Percentiles rank a stretch among this genome's conserved stretches.
phyloP scores from a whole-genome alignment of 2,113 vertebrate species.

The Engystomops pustulosus region DNA sequence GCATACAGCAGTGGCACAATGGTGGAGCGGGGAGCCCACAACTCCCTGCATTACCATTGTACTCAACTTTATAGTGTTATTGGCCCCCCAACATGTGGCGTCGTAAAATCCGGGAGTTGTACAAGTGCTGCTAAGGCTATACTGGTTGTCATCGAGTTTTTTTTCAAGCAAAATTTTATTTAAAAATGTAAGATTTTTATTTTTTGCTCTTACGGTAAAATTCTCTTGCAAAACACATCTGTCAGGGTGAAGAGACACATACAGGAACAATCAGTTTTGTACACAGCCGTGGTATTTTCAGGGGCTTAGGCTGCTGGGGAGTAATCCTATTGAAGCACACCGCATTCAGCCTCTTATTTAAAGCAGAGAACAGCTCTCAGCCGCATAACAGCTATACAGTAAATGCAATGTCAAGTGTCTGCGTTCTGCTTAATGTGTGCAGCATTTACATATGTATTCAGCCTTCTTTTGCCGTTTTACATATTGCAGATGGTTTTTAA shows the following conservation, averaged over 20 bases:
- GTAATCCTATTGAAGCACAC: slow-evolving; percentile 7
- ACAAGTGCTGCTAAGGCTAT: no score
- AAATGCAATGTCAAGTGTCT: slow-evolving; percentile 10
- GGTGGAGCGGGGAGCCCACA: no score
- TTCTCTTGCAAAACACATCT: not conserved
- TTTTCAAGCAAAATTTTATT: no score
- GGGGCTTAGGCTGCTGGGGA: not conserved
- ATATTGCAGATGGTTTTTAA: not conserved
- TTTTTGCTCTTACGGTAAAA: not conserved
- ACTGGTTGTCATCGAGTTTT: no score
- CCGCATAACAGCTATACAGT: not conserved
- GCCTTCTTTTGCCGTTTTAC: not conserved
- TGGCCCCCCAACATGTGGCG: no score
- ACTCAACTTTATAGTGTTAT: no score
- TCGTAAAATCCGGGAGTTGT: no score
- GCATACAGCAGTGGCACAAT: no score
- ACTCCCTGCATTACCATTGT: no score
- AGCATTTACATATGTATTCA: not conserved
- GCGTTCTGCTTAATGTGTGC: not conserved
- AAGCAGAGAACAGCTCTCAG: not conserved
- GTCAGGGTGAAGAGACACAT: not conserved
- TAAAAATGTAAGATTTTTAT: no score
- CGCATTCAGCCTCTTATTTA: not conserved
- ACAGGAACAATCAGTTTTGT: not conserved
- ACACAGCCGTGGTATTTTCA: not conserved